phyloP scores from a whole-genome alignment of 2,888 invertebrate genomes.

The Entomobrya proxima region DNA sequence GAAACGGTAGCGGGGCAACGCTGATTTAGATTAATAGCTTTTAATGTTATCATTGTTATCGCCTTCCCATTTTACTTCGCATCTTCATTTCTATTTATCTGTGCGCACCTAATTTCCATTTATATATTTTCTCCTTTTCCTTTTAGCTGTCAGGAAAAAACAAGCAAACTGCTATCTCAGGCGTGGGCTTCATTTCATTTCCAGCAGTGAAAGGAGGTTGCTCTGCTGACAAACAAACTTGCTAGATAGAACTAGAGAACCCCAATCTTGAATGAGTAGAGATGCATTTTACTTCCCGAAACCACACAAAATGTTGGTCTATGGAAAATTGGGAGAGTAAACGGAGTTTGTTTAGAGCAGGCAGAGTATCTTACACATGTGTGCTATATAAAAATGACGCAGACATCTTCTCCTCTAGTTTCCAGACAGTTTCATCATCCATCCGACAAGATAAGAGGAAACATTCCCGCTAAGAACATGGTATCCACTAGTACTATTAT shows the following conservation, averaged over 20 bases:
- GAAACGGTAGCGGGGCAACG: slow-evolving; percentile 10
- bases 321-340: not conserved
- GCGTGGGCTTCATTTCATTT: too few species aligned
- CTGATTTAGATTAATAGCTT: slow-evolving; percentile 58
- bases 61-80: slow-evolving; percentile 4
- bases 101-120: slow-evolving; percentile 50
- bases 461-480: not conserved
- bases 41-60: slow-evolving; percentile 56
- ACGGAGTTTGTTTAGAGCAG: too few species aligned
- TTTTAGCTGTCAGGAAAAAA: not conserved
- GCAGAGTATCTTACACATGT: not conserved
- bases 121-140: slow-evolving; percentile 29
- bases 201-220: too few species aligned
- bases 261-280: too few species aligned
- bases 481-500: slow-evolving; percentile 34
- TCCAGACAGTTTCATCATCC: slow-evolving; percentile 58
- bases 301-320: too few species aligned
- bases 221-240: too few species aligned
- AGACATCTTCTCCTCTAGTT: slow-evolving; percentile 34
- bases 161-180: too few species aligned
- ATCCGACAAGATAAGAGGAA: not conserved
- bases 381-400: slow-evolving; percentile 29
- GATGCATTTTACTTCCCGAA: too few species aligned
- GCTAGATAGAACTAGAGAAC: too few species aligned
- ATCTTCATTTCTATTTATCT: slow-evolving; percentile 25